Evolutionary conservation across 2,888 invertebrate species (phyloP).

Genomic region (Tetragonula carbonaria): DNA sequence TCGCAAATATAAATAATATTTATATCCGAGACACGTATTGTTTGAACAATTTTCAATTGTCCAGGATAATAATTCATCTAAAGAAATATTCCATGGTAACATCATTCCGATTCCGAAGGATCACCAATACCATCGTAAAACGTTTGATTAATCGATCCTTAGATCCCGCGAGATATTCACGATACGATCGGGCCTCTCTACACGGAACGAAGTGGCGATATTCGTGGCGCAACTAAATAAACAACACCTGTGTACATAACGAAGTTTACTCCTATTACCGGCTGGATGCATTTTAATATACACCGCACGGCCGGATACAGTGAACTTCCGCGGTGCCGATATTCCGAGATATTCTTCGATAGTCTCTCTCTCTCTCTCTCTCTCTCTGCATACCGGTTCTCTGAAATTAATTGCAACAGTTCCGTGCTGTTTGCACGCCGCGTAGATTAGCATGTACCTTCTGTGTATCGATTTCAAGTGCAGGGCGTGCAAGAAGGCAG

Average conservation of each 20-base stretch:
- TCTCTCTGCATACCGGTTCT: constrained; percentile 44
- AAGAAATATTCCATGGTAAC: neutral
- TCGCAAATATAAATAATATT: no score
- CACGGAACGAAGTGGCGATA: constrained; percentile 7
- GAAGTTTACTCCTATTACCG: constrained; percentile 38
- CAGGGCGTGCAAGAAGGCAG: constrained; percentile 30
- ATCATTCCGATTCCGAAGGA: neutral
- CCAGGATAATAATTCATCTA: neutral
- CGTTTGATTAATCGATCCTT: constrained; percentile 11
- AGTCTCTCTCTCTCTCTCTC: neutral
- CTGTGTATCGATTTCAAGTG: constrained; percentile 25
- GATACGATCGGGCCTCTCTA: neutral
- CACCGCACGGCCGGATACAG: constrained; percentile 11
- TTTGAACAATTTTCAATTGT: neutral
- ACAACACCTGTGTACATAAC: constrained; percentile 24
- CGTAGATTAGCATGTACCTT: constrained; percentile 39
- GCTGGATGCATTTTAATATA: constrained; percentile 29
- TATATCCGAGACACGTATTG: neutral
- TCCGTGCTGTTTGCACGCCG: constrained; percentile 34
- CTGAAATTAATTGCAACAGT: constrained; percentile 53
- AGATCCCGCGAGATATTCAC: neutral
- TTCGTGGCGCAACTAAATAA: constrained; percentile 28
- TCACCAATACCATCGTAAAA: neutral
- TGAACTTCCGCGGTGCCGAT: constrained; percentile 46
- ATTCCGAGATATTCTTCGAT: constrained; percentile 40